Evolutionary conservation across 1,140 invertebrate genomes (phyloP), one percentile per base, ranked within the genome.

Genomic region (Matsumurasca onukii): DNA sequence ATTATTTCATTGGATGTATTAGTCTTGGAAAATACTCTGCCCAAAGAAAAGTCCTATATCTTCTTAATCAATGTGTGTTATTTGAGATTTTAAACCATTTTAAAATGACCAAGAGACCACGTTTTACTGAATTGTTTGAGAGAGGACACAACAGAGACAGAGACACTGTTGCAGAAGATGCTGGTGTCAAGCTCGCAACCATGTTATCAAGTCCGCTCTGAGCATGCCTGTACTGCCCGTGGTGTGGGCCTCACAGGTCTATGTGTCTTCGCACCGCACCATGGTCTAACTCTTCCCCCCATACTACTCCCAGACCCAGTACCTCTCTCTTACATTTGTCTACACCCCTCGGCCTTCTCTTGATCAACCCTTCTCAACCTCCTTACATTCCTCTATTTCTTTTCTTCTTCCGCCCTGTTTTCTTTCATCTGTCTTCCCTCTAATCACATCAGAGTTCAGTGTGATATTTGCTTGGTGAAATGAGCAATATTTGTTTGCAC

Each of bases 191-290:
- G 3, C 2, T n/a, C 55, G 55, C 22, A 22, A n/a, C n/a, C 64
- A 27, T 51, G 49, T 34, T 24, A 57, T 69, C 17, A 66, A 61
- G 29, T 29, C 69, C 57, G 29, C 22, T n/a, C 51, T 25, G 27
- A 66, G 63, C 34, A 39, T 70, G 34, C 69, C 69, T 31, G 74
- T 76, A 68, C 75, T 77, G 71, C 76, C 75, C 39, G 72, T 79
- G 31, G 74, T 77, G 72, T 76, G 75, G 73, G 75, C 77, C 73
- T 77, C 74, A 76, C 79, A 76, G 77, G 71, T 80, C 69, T 80
- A 79, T 65, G 78, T 81, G 70, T 80, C 78, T 51, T 76, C 71
- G 68, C 74, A 68, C 55, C 75, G 79, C 69, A 81, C 76, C 62
- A 73, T 81, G 74, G 79, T 81, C 30, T 80, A 52, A n/a, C 49